These are phyloP conservation scores for Drosophila diplacantha DNA, from an alignment of 2,888 invertebrate species.

Conservation along the genomic window DNA sequence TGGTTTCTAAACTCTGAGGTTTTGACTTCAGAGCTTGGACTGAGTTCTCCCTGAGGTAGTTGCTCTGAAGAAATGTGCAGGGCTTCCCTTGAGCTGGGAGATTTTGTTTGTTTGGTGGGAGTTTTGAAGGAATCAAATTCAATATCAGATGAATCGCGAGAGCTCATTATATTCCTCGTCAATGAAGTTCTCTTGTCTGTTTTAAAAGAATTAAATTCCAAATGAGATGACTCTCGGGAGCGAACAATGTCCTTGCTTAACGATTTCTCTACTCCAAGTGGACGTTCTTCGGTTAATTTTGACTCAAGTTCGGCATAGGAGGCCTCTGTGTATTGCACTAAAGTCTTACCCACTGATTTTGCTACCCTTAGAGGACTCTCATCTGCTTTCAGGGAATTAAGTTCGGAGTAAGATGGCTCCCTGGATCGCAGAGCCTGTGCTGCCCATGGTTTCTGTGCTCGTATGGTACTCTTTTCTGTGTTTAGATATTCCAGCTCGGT, in stretches of 20 bases:
- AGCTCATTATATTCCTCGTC: not conserved
- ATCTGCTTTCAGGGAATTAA: not conserved
- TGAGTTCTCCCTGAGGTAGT: constrained; percentile 2
- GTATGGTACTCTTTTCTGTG: not conserved
- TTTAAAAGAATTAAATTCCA: not conserved
- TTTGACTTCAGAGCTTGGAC: not conserved
- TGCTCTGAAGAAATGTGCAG: not conserved
- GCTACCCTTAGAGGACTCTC: not conserved
- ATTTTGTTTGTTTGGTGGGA: not conserved
- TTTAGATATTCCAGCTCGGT: not conserved
- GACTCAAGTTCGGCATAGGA: not conserved
- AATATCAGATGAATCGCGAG: constrained; percentile 2
- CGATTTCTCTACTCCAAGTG: not conserved
- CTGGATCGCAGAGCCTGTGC: not conserved
- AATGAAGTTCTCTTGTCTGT: not conserved
- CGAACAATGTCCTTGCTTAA: not conserved
- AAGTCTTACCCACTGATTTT: not conserved
- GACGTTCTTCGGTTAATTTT: not conserved
- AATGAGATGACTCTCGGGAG: constrained; percentile 1
- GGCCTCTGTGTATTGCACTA: not conserved
- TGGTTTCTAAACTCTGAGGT: not conserved
- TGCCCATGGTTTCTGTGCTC: not conserved
- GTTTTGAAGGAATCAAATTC: constrained; percentile 3
- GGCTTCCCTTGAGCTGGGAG: not conserved
- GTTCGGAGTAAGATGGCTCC: not conserved